A percentile compares a stretch with the other conserved stretches of the same genome.
phyloP scores from a whole-genome alignment of 2,888 invertebrate genomes.

The Brassicogethes aeneus region DNA sequence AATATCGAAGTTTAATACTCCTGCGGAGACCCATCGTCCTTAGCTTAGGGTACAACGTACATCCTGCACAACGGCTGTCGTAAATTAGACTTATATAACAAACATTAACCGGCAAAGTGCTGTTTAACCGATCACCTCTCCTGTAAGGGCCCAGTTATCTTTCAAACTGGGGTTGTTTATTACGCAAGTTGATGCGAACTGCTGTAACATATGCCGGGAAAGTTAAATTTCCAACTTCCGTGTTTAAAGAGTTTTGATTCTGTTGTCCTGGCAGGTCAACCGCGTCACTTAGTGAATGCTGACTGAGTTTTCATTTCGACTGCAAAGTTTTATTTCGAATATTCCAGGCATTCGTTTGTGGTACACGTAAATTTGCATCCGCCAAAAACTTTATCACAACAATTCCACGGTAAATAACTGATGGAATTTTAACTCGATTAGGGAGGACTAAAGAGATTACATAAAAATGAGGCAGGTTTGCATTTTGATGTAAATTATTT shows the following conservation, averaged over 20 bases:
- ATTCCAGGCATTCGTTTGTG: neutral
- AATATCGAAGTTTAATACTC: no score
- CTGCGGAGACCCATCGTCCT: no score
- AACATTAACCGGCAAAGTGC: conserved; percentile 11
- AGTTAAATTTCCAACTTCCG: no score
- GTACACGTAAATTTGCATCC: neutral
- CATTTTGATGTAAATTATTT: no score
- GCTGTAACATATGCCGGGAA: conserved; percentile 10
- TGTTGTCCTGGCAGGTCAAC: no score
- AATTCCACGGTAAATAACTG: neutral
- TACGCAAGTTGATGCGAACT: conserved; percentile 12
- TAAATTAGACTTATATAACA: conserved; percentile 15
- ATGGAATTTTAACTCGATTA: neutral
- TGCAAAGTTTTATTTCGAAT: neutral
- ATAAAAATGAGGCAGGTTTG: no score
- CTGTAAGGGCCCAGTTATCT: conserved; percentile 15
- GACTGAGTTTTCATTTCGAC: neutral
- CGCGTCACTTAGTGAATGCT: no score
- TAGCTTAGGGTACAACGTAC: no score
- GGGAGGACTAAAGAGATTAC: no score
- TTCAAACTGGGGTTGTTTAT: conserved; percentile 13
- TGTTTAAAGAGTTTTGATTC: no score
- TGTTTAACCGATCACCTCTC: conserved; percentile 14
- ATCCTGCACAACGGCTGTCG: conserved; percentile 4
- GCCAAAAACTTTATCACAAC: neutral